These are phyloP conservation scores for Mongoloraphidia duomilia DNA, from an alignment of 2,888 invertebrate species.

Conservation along the genomic window DNA sequence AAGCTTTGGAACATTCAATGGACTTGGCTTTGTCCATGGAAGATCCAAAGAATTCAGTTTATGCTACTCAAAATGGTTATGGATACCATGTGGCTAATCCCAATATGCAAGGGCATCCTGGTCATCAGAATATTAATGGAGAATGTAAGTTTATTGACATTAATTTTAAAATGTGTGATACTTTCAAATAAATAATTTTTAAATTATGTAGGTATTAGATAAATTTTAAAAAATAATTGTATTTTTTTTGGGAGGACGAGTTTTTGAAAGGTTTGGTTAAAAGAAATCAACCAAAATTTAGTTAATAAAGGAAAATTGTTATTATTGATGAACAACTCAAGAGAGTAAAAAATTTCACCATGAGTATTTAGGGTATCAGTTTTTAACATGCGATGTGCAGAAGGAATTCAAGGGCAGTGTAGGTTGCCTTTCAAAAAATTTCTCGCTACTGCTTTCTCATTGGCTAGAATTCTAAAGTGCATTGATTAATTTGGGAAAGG, in stretches of 20 bases:
- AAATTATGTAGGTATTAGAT: not conserved
- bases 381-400: too few species aligned
- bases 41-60: conserved; percentile 73
- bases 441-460: too few species aligned
- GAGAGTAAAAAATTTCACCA: too few species aligned
- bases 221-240: not conserved
- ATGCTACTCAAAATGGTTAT: conserved; percentile 72
- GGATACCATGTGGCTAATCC: conserved; percentile 66
- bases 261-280: too few species aligned
- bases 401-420: too few species aligned
- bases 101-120: conserved; percentile 44
- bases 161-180: not conserved
- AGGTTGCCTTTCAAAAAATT: too few species aligned
- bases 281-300: too few species aligned
- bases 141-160: conserved; percentile 50
- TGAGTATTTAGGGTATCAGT: too few species aligned
- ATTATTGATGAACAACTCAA: too few species aligned
- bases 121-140: conserved; percentile 56
- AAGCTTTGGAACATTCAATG: conserved; percentile 79
- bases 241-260: not conserved
- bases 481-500: too few species aligned
- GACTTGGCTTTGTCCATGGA: conserved; percentile 71
- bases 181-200: conserved; percentile 1
- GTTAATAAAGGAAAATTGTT: too few species aligned
- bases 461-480: too few species aligned